Percentiles rank a stretch among this genome's conserved stretches.
These are phyloP conservation scores for Ectropis crepuscularia DNA, from an alignment of 2,888 invertebrate species.

Conservation along the genomic window DNA sequence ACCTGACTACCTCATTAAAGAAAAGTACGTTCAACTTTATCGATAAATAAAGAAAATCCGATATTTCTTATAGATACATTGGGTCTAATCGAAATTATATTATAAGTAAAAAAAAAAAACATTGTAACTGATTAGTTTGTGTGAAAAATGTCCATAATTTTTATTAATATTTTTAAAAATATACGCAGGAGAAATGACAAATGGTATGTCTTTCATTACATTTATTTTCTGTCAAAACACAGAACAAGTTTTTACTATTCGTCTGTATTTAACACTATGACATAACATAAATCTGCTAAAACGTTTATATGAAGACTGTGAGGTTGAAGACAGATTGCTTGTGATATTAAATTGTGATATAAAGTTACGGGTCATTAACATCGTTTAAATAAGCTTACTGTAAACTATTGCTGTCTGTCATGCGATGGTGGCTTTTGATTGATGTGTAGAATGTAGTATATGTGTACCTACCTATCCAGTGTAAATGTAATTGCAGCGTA, in stretches of 20 bases:
- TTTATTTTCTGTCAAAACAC: constrained; percentile 19
- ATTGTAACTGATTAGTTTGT: constrained; percentile 1
- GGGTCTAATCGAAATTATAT: too few relatives aligned
- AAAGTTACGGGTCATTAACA: constrained; percentile 22
- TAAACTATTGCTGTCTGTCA: neutral
- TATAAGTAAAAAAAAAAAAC: neutral
- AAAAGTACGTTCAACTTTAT: too few relatives aligned
- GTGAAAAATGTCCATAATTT: too few relatives aligned
- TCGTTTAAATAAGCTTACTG: constrained; percentile 2
- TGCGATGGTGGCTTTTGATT: constrained; percentile 11
- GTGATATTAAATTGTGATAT: constrained; percentile 11
- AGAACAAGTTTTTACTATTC: constrained; percentile 11
- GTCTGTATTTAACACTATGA: constrained; percentile 11
- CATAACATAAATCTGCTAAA: constrained; percentile 21
- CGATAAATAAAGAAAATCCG: too few relatives aligned
- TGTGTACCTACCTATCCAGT: neutral
- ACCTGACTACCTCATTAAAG: too few relatives aligned
- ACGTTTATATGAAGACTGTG: constrained; percentile 15
- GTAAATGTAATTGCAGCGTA: neutral
- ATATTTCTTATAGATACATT: too few relatives aligned
- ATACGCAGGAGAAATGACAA: constrained; percentile 9
- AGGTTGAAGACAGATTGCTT: constrained; percentile 10
- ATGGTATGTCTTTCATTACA: constrained; percentile 17
- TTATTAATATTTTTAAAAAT: too few relatives aligned
- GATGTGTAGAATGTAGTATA: constrained; percentile 13